Conservation (phyloP, 2,888 invertebrate genomes). For the Caenorhabditis afra region DNA sequence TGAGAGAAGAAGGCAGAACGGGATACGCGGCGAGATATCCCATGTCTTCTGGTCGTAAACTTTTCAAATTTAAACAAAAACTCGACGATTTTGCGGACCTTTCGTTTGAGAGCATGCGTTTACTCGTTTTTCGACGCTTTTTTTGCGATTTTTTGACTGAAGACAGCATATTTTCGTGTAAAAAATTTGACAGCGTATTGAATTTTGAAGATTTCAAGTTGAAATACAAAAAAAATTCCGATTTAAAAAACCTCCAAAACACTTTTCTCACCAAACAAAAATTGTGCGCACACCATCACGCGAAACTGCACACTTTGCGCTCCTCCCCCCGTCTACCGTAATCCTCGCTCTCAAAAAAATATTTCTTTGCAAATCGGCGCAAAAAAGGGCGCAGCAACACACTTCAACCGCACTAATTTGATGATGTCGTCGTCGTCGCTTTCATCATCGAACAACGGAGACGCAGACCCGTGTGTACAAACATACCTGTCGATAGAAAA, state of each 20-base stretch:
- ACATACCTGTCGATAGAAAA: constrained; percentile 23
- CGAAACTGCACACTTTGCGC: background rate
- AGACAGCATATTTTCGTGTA: too few relatives aligned
- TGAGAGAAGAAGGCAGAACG: background rate
- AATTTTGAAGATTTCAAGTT: background rate
- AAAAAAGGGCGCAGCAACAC: constrained; percentile 16
- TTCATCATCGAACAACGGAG: constrained; percentile 17
- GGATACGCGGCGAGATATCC: background rate
- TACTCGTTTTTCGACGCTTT: background rate
- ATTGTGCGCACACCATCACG: background rate
- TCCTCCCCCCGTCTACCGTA: background rate
- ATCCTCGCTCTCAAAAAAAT: background rate
- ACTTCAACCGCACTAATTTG: constrained; percentile 58
- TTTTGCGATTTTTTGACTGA: too few relatives aligned
- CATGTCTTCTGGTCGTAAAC: background rate
- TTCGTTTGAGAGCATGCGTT: background rate
- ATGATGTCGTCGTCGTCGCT: constrained; percentile 29
- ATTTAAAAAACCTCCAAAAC: background rate
- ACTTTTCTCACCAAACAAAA: too few relatives aligned
- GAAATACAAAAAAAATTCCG: background rate
- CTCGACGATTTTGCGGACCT: background rate
- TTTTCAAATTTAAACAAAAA: background rate
- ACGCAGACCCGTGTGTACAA: constrained; percentile 35
- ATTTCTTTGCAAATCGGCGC: constrained; percentile 6
- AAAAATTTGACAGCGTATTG: background rate